Percentiles rank a stretch among this genome's conserved stretches.
These are phyloP conservation scores for Candoia aspera DNA, from an alignment of 2,113 vertebrate genomes.

Conservation along the genomic window DNA sequence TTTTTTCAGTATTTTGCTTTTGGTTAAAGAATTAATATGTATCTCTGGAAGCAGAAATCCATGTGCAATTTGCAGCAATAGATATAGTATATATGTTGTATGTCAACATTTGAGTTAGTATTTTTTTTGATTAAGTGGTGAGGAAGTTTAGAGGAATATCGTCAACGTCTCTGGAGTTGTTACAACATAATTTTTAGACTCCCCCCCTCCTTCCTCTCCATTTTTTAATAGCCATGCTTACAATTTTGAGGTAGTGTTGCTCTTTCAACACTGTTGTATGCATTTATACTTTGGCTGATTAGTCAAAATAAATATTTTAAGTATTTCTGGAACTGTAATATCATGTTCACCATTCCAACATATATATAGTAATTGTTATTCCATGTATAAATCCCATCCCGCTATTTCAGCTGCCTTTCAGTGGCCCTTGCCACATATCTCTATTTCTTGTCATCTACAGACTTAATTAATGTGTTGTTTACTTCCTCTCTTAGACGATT, in stretches of 20 bases:
- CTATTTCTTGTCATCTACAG: slow-evolving; percentile 39
- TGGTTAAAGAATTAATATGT: no score
- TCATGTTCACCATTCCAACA: neutral
- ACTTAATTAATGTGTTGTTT: slow-evolving; percentile 51
- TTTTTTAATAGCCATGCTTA: neutral
- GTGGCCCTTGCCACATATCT: slow-evolving; percentile 26
- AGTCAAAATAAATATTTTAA: neutral
- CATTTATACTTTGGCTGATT: neutral
- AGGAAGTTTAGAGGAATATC: no score
- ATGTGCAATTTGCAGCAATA: no score
- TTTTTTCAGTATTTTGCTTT: no score
- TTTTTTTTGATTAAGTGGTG: no score
- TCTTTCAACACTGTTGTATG: no score
- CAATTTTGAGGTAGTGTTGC: neutral
- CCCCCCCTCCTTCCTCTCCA: neutral
- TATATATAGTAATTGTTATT: neutral
- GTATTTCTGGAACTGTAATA: neutral
- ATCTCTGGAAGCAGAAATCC: no score
- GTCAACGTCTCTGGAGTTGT: neutral
- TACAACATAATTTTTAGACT: neutral
- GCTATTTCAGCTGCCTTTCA: neutral
- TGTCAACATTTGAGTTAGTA: no score
- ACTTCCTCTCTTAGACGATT: slow-evolving; percentile 38
- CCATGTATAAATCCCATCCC: neutral
- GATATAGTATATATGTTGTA: no score